These are phyloP conservation scores for Eupeodes corollae DNA, from an alignment of 1,140 invertebrate species.

Conservation along the genomic window DNA sequence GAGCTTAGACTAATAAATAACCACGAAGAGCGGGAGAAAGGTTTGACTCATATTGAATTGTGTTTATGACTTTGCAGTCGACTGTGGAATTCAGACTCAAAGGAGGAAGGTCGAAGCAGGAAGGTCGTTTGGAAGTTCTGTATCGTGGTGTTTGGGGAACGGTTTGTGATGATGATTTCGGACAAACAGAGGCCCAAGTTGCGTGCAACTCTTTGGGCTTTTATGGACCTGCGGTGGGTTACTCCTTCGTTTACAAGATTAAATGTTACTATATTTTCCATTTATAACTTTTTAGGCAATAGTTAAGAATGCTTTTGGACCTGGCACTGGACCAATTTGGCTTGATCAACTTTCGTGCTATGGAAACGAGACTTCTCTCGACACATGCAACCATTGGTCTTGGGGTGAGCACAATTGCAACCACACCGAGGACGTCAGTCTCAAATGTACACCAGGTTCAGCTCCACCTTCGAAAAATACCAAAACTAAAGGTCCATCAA, in stretches of 20 bases:
- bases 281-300: conserved; percentile 18
- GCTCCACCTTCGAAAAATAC: conserved; percentile 9
- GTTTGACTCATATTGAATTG: neutral
- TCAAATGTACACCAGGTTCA: conserved; percentile 37
- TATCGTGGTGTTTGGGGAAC: conserved; percentile 64
- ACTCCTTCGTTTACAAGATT: too few species aligned
- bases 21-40: too few species aligned
- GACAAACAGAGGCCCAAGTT: conserved; percentile 50
- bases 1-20: too few species aligned
- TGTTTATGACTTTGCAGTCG: conserved; percentile 10
- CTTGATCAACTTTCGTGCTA: conserved; percentile 57
- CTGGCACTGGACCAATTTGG: conserved; percentile 58
- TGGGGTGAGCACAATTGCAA: conserved; percentile 64
- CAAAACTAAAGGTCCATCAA: neutral
- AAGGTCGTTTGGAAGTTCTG: conserved; percentile 59
- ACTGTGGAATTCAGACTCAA: conserved; percentile 49
- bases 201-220: conserved; percentile 53
- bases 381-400: conserved; percentile 50
- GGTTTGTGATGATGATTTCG: conserved; percentile 69
- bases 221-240: conserved; percentile 40
- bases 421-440: conserved; percentile 62
- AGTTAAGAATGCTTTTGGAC: conserved; percentile 28
- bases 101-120: conserved; percentile 43
- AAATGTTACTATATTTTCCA: too few species aligned
- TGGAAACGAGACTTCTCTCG: conserved; percentile 54